Evolutionary conservation across 2,888 invertebrate species (phyloP), one percentile per base, ranked within the genome.

Genomic region (Sceliomorpha sp.): DNA sequence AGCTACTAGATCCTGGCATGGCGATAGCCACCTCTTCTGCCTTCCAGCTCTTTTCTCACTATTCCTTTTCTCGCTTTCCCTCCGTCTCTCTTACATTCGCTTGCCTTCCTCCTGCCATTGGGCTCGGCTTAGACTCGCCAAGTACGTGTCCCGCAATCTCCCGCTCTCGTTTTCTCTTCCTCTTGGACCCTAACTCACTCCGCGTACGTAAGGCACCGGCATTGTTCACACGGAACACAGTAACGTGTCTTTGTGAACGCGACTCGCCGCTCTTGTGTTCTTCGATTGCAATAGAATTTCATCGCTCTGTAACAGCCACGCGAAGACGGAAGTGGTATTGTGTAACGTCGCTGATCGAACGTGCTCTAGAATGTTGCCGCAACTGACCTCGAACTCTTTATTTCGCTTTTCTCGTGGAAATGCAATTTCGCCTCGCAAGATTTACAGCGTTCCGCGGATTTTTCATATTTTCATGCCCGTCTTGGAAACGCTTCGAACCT

Each of bases 1-100:
- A 74, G 80, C 79, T 81, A 81, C 82, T 82, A 85, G 84, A 84
- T 86, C 81, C 66, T 71, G 73, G 56, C 74, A 72, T 64, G 55
- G 72, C 81, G 86, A 86, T 85, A 86, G 79, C 76, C 70, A 64
- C 58, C 66, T 59, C 72, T 47, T 56, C 71, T 64, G 44, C 68
- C 68, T 66, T 66, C 62, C 50, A 60, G 48, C 58, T 44, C 44
- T 42, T 24, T 48, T 62, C 50, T 68, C 48, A 56, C 42, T 50
- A 53, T 39, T 42, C 37, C 40, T 34, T 42, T 36, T 40, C 36
- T 34, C 40, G 67, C 32, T 31, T 42, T 40, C 39, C 44, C 55
- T 51, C 37, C 31, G 12, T 31, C 26, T 45, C 51, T 60, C 45
- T 51, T 40, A n/a, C n/a, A n/a, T n/a, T n/a, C n/a, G n/a, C n/a